Evolutionary conservation across 1,140 invertebrate genomes (phyloP), one percentile per base, ranked within the genome.

Genomic region (Cardiocondyla obscurior): DNA sequence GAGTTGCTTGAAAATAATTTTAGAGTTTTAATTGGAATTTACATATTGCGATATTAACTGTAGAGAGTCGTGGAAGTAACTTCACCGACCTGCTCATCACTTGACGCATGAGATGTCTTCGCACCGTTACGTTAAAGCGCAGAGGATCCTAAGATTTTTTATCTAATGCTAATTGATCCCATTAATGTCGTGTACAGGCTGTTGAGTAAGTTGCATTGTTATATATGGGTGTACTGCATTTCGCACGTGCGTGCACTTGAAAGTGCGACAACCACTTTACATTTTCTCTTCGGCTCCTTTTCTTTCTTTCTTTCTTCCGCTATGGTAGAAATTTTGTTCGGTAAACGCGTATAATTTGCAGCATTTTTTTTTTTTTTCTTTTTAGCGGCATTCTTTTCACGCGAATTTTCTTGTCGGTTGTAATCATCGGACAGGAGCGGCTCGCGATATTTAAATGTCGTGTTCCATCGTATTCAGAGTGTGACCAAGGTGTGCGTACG

Each of bases 391-490:
- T 49, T 82, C 16, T 53, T 81, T 64, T 60, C 74, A 60, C 55
- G 64, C 64, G 22, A 44, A 12, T 76, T 76, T 49, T 39, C 73
- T 76, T 76, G 42, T 76, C 72, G 70, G 12, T 58, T 2, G 69
- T 79, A 82, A 51, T 81, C 58, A 44, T 49, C 46, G 22, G 25
- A 30, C 51, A 73, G 49, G 49, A 81, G 81, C 86, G 69, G 70
- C 79, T 85, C 81, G 82, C 69, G 79, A 82, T 91, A 89, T 90
- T 90, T 86, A 89, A 91, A 92, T 88, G 49, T 79, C 55, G 82
- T 84, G 81, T 90, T 90, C 85, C 88, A 81, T 89, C 82, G 89
- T 83, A 94, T 93, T 87, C 84, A 90, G 93, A 94, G 87, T 93
- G 91, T 93, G 91, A 93, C 92, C 19, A 19, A 36, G 33, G 19